Conservation (phyloP, 2,113 vertebrate species). For the Cichladusa arquata region DNA sequence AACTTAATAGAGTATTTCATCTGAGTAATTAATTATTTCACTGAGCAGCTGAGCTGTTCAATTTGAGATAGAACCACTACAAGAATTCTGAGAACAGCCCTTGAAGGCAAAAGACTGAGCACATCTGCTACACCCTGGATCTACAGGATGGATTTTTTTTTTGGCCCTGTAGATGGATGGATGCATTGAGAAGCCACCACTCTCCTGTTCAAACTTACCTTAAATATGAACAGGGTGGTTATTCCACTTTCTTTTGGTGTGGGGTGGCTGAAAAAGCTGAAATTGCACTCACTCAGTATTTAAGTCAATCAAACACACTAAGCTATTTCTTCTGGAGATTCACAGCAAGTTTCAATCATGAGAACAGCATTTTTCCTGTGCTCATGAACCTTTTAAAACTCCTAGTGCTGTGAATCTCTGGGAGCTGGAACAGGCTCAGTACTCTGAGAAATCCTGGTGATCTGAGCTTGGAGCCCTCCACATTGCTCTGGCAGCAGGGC, state of each 20-base stretch:
- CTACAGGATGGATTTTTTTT: background rate
- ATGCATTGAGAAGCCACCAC: background rate
- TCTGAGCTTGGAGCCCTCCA: background rate
- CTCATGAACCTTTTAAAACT: background rate
- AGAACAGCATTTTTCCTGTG: background rate
- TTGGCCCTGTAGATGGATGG: rapidly evolving
- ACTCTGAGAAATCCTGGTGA: background rate
- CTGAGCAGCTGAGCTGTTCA: background rate
- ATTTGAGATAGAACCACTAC: background rate
- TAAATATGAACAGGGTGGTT: background rate
- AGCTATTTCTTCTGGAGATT: background rate
- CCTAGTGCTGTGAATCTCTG: background rate
- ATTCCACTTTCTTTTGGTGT: background rate
- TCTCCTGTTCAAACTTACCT: background rate
- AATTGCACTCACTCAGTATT: background rate
- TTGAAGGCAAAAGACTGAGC: background rate
- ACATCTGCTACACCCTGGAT: background rate
- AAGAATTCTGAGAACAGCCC: background rate
- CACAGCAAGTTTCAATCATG: background rate
- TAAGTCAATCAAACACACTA: background rate
- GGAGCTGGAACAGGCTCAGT: background rate
- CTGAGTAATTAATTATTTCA: background rate
- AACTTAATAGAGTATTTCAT: background rate
- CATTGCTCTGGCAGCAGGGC: background rate
- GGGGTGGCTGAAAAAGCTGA: background rate